Base-by-base conservation (phyloP, 2,888 invertebrate species). In the Gasteruption jaculator region DNA sequence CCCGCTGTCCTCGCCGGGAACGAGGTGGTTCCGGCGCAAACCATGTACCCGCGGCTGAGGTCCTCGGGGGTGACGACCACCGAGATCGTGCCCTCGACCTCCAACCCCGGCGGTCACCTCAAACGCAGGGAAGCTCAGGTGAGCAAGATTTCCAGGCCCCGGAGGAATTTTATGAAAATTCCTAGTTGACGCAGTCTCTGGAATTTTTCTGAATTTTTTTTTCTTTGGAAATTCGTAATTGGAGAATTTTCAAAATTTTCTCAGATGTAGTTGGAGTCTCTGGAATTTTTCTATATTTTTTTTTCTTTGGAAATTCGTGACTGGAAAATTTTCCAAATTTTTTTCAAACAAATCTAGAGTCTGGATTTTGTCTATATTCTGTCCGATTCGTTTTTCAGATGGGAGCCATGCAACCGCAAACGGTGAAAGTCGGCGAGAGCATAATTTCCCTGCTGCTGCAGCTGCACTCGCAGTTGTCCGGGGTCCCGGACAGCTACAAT, bases 401-500 rank as follows among this genome's bases (percentile, higher is more conserved):
- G 29, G 57, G 60, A 20, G 47, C 57, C 12, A 45, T 57, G 16
- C 65, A 67, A 40, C 58, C 65, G 3, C 60, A 64, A 33, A 55
- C 79, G 24, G 75, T 85, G 10, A 76, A 79, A 18, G 78, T 90
- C 39, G 86, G 88, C 58, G 91, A 92, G 69, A 94, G 91, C 46
- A 87, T 96, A 49, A 82, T 96, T 53, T 91, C 93, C 0, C 73
- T 95, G 36, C 74, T 96, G 29, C 73, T 95, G 38, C 92, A 91
- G 67, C 76, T 94, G 10, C 94, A 96, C 71, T 89, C 91, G 2
- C 91, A 93, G 65, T 74, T 95, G 26, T 86, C 89, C 1, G 90
- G 89, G 1, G 73, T 81, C 8, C 80, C 88, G 6, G 91, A 92
- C 63, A 91, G 91, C 49, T 95, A 86, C 56, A 70, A 68, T 49